A percentile compares a stretch with the other conserved stretches of the same genome.
phyloP scores from a whole-genome alignment of 2,113 vertebrate species.

The Onychorhynchus coronatus region DNA sequence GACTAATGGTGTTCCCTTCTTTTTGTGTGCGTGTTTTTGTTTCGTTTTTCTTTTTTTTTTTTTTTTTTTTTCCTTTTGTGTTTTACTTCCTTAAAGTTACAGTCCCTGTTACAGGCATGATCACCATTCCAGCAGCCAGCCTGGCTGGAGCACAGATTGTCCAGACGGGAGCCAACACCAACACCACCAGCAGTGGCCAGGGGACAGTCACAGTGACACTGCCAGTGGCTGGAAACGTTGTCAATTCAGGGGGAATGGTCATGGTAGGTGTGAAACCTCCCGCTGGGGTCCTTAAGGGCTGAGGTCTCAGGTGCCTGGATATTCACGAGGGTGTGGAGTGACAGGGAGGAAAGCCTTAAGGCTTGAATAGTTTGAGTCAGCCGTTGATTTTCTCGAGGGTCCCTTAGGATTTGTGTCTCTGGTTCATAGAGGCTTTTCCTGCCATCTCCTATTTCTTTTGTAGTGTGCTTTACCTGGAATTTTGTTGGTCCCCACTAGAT shows the following conservation, averaged over 20 bases:
- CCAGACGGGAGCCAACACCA: conserved; percentile 91
- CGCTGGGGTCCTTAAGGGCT: not conserved
- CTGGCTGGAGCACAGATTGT: conserved; percentile 97
- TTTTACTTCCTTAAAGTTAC: conserved; percentile 81
- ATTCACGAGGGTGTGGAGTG: not conserved
- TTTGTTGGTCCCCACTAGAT: not conserved
- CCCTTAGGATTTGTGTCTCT: not conserved
- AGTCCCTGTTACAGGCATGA: conserved; percentile 93
- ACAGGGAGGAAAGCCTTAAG: not conserved
- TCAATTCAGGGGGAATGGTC: conserved; percentile 98
- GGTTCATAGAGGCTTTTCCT: not conserved
- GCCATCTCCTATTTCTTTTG: not conserved
- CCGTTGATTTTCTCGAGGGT: not conserved
- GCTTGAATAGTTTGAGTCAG: not conserved
- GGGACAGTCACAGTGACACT: conserved; percentile 98
- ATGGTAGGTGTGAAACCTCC: conserved; percentile 84
- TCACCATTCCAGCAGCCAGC: conserved; percentile 96
- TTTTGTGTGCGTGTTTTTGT: conserved; percentile 72
- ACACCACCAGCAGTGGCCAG: conserved; percentile 93
- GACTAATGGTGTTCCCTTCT: conserved; percentile 79
- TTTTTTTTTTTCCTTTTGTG: conserved; percentile 31
- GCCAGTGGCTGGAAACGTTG: conserved; percentile 94
- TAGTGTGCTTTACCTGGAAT: not conserved
- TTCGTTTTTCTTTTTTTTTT: not conserved
- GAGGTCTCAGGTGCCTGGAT: not conserved